phyloP scores from a whole-genome alignment of 2,797 vertebrate species.

The Choloepus didactylus region DNA sequence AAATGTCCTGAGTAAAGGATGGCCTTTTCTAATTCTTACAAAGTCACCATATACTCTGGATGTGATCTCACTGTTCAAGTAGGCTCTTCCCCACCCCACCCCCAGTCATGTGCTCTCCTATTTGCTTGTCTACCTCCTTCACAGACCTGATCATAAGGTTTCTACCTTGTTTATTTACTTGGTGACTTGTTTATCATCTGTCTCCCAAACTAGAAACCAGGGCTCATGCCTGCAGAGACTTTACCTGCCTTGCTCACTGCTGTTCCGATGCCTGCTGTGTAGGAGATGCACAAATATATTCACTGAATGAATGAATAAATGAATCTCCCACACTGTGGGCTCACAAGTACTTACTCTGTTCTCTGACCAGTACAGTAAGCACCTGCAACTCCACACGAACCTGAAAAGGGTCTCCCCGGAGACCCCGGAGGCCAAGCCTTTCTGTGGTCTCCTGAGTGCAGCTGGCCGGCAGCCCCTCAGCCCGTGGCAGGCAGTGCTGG shows the following conservation, averaged over 20 bases:
- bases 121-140: neutral
- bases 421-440: neutral
- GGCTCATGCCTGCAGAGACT: neutral
- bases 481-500: neutral
- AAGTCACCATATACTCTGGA: neutral
- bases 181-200: neutral
- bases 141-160: neutral
- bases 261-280: neutral
- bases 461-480: neutral
- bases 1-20: neutral
- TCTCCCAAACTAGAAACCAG: neutral
- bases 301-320: neutral
- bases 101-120: fast-evolving
- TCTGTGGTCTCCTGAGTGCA: neutral
- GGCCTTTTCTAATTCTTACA: neutral
- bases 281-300: neutral
- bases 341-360: neutral
- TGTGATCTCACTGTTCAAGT: neutral
- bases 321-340: neutral
- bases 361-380: neutral
- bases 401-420: neutral
- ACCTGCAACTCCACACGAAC: neutral
- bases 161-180: neutral
- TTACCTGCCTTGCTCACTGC: neutral
- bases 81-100: neutral